These are phyloP conservation scores for Lasioglossum morio DNA, from an alignment of 2,888 invertebrate species.

Conservation along the genomic window DNA sequence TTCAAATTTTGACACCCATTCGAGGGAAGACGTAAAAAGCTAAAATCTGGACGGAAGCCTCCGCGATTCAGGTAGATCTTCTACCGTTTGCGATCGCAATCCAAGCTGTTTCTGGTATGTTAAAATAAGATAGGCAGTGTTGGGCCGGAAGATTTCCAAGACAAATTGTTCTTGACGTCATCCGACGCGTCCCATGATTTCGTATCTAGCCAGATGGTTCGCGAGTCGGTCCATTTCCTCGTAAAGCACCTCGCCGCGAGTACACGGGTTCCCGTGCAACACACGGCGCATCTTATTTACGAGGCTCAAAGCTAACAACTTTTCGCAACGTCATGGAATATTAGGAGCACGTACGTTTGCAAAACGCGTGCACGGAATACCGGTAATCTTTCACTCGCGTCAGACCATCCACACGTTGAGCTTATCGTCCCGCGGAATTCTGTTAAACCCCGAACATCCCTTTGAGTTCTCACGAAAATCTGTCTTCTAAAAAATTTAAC, in stretches of 20 bases:
- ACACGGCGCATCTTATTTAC: conserved; percentile 43
- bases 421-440: neutral
- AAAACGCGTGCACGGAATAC: conserved; percentile 32
- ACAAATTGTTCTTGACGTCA: conserved; percentile 39
- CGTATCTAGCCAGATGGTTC: conserved; percentile 32
- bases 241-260: conserved; percentile 19
- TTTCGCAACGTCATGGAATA: conserved; percentile 32
- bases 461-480: conserved; percentile 11
- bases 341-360: conserved; percentile 38
- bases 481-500: neutral
- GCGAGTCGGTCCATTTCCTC: conserved; percentile 42
- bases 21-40: neutral
- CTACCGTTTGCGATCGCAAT: neutral
- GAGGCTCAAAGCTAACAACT: conserved; percentile 42
- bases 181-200: conserved; percentile 31
- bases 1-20: neutral
- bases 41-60: neutral
- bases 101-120: neutral
- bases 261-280: neutral
- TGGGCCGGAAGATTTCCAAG: conserved; percentile 23
- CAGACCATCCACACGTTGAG: neutral
- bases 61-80: neutral
- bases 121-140: conserved; percentile 8
- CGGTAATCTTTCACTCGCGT: conserved; percentile 17
- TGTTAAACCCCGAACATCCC: neutral